phyloP scores from a whole-genome alignment of 1,140 invertebrate genomes.

The Marisa cornuarietis region DNA sequence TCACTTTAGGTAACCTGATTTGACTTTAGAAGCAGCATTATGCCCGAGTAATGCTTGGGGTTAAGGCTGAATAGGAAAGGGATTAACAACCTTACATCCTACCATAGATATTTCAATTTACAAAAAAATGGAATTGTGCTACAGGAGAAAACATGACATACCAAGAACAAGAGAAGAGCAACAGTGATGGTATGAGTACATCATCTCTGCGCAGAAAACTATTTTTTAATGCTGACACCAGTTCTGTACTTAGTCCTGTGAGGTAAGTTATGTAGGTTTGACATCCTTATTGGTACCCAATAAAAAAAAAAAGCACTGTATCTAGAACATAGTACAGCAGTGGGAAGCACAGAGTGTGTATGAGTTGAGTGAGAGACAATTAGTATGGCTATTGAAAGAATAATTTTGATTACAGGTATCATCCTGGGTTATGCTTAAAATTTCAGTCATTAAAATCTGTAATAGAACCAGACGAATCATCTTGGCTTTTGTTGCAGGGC shows the following conservation, averaged over 20 bases:
- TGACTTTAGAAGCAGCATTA: not conserved
- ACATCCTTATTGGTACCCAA: too few relatives aligned
- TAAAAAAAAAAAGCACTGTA: too few relatives aligned
- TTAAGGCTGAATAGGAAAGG: too few relatives aligned
- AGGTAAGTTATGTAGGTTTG: constrained; percentile 38
- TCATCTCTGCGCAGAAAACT: constrained; percentile 59
- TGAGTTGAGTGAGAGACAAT: not conserved
- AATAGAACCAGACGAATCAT: not conserved
- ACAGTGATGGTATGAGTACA: constrained; percentile 42
- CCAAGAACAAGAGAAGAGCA: constrained; percentile 30
- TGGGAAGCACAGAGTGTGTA: too few relatives aligned
- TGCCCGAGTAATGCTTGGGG: too few relatives aligned
- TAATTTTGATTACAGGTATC: not conserved
- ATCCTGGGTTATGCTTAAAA: not conserved
- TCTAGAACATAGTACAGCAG: too few relatives aligned
- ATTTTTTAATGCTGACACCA: constrained; percentile 54
- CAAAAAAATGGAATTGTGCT: not conserved
- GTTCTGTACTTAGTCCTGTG: constrained; percentile 51
- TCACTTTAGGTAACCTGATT: not conserved
- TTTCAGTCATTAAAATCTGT: not conserved
- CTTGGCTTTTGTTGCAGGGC: not conserved
- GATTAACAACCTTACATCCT: too few relatives aligned
- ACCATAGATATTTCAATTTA: too few relatives aligned
- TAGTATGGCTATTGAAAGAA: not conserved
- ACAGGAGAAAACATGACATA: constrained; percentile 49